These are phyloP conservation scores for Pseudoips prasinana DNA, from an alignment of 2,888 invertebrate genomes.

Conservation along the genomic window DNA sequence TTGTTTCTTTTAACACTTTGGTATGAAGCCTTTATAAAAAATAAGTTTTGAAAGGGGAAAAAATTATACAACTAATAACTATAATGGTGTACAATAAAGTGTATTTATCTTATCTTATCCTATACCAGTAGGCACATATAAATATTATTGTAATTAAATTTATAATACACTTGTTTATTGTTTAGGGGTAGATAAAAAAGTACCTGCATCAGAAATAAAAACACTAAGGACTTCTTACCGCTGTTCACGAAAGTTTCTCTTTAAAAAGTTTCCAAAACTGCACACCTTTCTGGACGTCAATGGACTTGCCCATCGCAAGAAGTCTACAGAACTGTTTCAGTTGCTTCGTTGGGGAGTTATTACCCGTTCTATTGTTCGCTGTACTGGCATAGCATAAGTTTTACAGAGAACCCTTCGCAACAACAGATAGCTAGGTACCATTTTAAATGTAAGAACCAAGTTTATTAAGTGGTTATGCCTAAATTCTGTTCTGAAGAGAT, in stretches of 20 bases:
- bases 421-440: slow-evolving; percentile 36
- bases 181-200: too few species aligned
- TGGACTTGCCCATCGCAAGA: slow-evolving; percentile 53
- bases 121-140: too few species aligned
- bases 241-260: slow-evolving; percentile 48
- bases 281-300: slow-evolving; percentile 64
- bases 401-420: slow-evolving; percentile 48
- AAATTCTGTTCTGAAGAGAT: slow-evolving; percentile 18
- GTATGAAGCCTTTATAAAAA: too few species aligned
- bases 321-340: slow-evolving; percentile 60
- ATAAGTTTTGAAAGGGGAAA: too few species aligned
- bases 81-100: too few species aligned
- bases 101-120: too few species aligned
- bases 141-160: too few species aligned
- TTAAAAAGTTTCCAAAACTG: slow-evolving; percentile 60
- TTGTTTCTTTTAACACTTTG: too few species aligned
- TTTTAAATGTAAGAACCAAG: too few species aligned
- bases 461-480: slow-evolving; percentile 34
- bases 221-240: slow-evolving; percentile 18
- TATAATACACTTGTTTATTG: too few species aligned
- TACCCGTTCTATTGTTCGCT: slow-evolving; percentile 64
- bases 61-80: too few species aligned
- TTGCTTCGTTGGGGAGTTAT: slow-evolving; percentile 59
- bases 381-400: slow-evolving; percentile 65
- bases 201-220: not conserved